These are phyloP conservation scores for Porites cylindrica DNA, from an alignment of 92 coral and sea anemone genomes.

Conservation along the genomic window DNA sequence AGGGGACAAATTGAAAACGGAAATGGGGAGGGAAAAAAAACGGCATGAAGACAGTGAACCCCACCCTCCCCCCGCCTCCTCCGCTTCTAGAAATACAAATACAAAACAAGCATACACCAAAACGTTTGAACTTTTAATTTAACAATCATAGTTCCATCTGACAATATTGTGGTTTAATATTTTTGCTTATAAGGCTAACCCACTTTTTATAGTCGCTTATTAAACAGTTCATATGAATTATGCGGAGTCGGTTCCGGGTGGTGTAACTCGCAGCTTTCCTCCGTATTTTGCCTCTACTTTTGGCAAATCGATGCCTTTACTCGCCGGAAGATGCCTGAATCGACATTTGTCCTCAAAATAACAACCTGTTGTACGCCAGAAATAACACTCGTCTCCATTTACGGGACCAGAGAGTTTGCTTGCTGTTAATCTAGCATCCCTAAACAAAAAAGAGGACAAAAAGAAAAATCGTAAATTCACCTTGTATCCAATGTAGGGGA, in stretches of 20 bases:
- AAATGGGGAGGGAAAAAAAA: neutral
- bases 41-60: neutral
- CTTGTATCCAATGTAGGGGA: neutral
- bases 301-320: slow-evolving; percentile 81
- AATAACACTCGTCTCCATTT: slow-evolving; percentile 97
- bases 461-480: neutral
- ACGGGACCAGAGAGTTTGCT: slow-evolving; percentile 91
- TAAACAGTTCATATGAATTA: neutral
- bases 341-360: slow-evolving; percentile 92
- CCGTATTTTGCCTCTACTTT: slow-evolving; percentile 97
- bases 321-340: slow-evolving; percentile 80
- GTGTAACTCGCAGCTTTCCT: slow-evolving; percentile 64
- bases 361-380: slow-evolving; percentile 99
- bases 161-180: slow-evolving; percentile 16
- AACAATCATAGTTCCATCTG: slow-evolving; percentile 24
- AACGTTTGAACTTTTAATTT: slow-evolving; percentile 43
- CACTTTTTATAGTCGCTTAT: slow-evolving; percentile 8
- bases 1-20: neutral
- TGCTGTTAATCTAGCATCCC: slow-evolving; percentile 12
- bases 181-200: neutral
- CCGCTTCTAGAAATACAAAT: neutral
- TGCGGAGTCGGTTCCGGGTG: neutral
- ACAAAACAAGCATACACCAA: slow-evolving; percentile 18
- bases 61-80: neutral
- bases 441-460: neutral